These are phyloP conservation scores for Micropterix aruncella DNA, from an alignment of 2,888 invertebrate genomes.

Conservation along the genomic window DNA sequence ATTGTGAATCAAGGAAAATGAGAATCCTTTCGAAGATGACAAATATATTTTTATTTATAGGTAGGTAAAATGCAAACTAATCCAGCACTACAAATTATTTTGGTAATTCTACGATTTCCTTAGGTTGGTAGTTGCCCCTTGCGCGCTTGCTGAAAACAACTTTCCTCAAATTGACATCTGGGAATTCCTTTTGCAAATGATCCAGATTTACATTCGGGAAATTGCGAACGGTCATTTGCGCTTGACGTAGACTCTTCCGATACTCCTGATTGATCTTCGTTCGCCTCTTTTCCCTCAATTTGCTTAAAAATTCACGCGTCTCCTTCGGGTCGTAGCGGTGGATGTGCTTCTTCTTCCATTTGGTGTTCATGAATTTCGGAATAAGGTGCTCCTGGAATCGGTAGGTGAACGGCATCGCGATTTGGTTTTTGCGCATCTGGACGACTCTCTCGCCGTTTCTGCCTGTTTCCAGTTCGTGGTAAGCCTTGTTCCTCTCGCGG, in stretches of 20 bases:
- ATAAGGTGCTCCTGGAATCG: conserved; percentile 45
- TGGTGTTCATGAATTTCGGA: conserved; percentile 51
- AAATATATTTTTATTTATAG: too few species aligned
- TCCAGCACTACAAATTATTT: too few species aligned
- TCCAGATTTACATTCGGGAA: conserved; percentile 67
- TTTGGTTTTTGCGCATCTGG: conserved; percentile 36
- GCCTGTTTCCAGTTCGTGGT: conserved; percentile 79
- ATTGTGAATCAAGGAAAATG: too few species aligned
- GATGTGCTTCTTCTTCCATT: conserved; percentile 44
- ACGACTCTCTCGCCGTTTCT: conserved; percentile 65
- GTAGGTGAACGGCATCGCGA: conserved; percentile 47
- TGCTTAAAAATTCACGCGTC: conserved; percentile 43
- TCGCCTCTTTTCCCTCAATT: conserved; percentile 52
- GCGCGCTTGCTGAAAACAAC: conserved; percentile 40
- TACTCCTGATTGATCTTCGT: conserved; percentile 38
- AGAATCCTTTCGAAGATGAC: too few species aligned
- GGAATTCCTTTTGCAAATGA: conserved; percentile 55
- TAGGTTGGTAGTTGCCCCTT: conserved; percentile 46
- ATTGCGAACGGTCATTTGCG: conserved; percentile 51
- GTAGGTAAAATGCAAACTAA: too few species aligned
- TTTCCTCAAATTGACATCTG: conserved; percentile 59
- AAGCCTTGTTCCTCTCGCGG: conserved; percentile 84
- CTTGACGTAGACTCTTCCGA: conserved; percentile 52
- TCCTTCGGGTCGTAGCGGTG: conserved; percentile 40
- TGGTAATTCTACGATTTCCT: too few species aligned